Conservation (phyloP, 2,797 vertebrate genomes). For the Orientallactaga sibirica region DNA sequence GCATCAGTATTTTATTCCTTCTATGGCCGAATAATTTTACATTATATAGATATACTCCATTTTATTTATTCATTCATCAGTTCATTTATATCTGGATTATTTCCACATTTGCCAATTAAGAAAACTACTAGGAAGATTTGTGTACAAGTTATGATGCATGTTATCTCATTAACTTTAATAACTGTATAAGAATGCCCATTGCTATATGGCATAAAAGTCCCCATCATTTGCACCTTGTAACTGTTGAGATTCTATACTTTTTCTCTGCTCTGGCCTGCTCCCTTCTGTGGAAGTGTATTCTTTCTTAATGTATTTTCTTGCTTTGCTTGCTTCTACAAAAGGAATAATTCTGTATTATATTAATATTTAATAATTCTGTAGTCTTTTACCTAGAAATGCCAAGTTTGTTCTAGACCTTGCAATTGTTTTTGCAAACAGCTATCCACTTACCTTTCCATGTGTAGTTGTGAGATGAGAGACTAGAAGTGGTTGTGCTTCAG, state of each 20-base stretch:
- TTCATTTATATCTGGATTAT: not conserved
- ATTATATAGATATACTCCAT: not conserved
- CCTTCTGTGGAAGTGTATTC: no score
- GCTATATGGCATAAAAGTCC: not conserved
- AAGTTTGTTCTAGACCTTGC: not conserved
- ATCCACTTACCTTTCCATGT: not conserved
- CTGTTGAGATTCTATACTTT: not conserved
- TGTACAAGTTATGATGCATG: not conserved
- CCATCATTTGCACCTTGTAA: not conserved
- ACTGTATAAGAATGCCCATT: not conserved
- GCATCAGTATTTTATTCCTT: not conserved
- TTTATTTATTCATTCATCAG: not conserved
- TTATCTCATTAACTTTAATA: constrained; percentile 24
- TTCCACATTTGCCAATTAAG: not conserved
- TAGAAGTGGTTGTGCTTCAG: constrained; percentile 5
- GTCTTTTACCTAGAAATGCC: not conserved
- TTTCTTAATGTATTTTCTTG: not conserved
- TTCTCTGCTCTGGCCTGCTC: not conserved
- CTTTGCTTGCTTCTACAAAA: not conserved
- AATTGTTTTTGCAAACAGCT: not conserved
- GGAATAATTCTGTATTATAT: not conserved
- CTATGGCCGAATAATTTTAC: not conserved
- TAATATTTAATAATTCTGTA: not conserved
- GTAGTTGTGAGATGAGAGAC: not conserved
- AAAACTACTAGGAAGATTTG: not conserved